Evolutionary conservation across 2,113 vertebrate species (phyloP).

Genomic region (Clarias gariepinus): DNA sequence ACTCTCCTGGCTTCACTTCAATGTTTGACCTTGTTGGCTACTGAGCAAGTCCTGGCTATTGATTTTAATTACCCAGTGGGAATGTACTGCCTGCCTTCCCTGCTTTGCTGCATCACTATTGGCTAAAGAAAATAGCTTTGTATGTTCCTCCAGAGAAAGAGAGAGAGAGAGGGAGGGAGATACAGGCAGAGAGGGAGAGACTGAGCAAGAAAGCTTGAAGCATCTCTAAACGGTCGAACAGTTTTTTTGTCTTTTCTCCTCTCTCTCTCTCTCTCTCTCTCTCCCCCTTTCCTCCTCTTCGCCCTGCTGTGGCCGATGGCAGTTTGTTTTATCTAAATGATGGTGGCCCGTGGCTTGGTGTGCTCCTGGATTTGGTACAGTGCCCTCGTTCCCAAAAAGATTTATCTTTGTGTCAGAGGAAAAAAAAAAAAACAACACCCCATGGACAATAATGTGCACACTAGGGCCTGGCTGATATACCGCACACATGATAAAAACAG

Average conservation of each 20-base stretch:
- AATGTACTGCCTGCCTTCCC: conserved; percentile 83
- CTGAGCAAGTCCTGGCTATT: conserved; percentile 86
- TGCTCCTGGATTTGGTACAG: conserved; percentile 70
- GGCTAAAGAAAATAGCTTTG: conserved; percentile 79
- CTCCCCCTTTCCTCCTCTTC: conserved; percentile 21
- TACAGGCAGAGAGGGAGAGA: background rate
- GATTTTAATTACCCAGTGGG: conserved; percentile 94
- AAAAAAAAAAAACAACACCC: conserved; percentile 28
- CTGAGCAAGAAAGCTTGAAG: conserved; percentile 29
- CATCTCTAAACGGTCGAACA: conserved; percentile 50
- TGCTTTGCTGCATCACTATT: conserved; percentile 81
- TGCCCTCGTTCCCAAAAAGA: conserved; percentile 68
- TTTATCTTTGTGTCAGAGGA: conserved; percentile 66
- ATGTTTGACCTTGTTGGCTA: conserved; percentile 88
- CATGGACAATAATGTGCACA: conserved; percentile 50
- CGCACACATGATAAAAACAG: conserved; percentile 53
- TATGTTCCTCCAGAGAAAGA: conserved; percentile 67
- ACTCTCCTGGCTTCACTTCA: conserved; percentile 77
- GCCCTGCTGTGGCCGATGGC: conserved; percentile 67
- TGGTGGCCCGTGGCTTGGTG: conserved; percentile 67
- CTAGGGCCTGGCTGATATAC: conserved; percentile 47
- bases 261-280: conserved; percentile 34
- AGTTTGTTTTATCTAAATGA: conserved; percentile 81
- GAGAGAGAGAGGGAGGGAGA: conserved; percentile 5
- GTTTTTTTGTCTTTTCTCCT: conserved; percentile 62